phyloP scores from a whole-genome alignment of 2,113 vertebrate genomes.

The Syrrhaptes paradoxus region DNA sequence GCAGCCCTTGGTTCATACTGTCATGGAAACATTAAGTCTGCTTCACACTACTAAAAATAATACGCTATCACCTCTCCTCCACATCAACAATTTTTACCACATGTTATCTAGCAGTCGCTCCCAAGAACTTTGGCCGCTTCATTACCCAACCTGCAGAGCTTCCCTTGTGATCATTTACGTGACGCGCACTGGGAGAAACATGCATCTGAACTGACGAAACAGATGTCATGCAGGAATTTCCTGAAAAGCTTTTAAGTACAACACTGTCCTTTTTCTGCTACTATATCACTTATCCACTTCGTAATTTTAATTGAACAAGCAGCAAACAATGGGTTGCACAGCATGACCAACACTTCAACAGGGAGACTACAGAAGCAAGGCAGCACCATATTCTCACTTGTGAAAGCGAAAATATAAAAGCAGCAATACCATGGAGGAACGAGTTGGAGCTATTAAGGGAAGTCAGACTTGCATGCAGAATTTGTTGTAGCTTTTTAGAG shows the following conservation, averaged over 20 bases:
- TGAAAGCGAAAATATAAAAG: constrained; percentile 28
- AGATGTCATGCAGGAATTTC: background rate
- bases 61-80: background rate
- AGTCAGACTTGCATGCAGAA: background rate
- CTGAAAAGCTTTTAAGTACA: background rate
- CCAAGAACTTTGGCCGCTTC: background rate
- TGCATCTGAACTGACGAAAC: background rate
- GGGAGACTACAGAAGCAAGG: background rate
- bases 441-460: background rate
- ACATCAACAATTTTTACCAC: background rate
- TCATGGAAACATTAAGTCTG: background rate
- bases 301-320: background rate
- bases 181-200: background rate
- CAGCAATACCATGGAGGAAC: background rate
- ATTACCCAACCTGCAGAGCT: background rate
- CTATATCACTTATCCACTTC: background rate
- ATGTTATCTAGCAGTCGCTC: background rate
- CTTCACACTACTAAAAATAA: constrained; percentile 32
- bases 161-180: background rate
- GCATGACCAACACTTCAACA: background rate
- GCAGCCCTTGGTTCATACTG: background rate
- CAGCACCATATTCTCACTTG: background rate
- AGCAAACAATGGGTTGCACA: background rate
- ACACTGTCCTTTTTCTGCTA: background rate
- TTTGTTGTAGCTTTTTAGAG: background rate